Percentiles rank a stretch among this genome's conserved stretches.
Conservation (phyloP, 30 jellyfish, hydroid and myxozoan species). For the Pelagia noctiluca region DNA sequence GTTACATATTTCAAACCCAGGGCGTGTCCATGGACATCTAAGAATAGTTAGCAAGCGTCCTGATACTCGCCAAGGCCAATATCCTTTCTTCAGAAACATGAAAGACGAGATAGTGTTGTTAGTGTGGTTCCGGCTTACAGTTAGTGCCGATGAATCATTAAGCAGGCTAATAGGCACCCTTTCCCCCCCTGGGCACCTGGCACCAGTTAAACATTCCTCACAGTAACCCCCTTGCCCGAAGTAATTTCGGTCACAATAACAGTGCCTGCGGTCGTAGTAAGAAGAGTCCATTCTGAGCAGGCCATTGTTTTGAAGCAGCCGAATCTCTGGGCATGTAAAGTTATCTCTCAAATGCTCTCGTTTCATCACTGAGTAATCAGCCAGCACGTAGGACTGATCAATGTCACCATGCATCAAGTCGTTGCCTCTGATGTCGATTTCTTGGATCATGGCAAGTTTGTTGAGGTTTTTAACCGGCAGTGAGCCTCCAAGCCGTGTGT, state of each 20-base stretch:
- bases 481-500: slow-evolving; percentile 17
- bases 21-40: slow-evolving; percentile 66
- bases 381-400: slow-evolving; percentile 15
- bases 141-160: not conserved
- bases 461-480: slow-evolving; percentile 46
- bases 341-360: slow-evolving; percentile 15
- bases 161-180: not conserved
- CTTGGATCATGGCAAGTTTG: slow-evolving; percentile 40
- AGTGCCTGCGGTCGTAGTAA: slow-evolving; percentile 51
- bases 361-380: slow-evolving; percentile 29
- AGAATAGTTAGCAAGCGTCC: slow-evolving; percentile 4
- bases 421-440: slow-evolving; percentile 59
- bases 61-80: slow-evolving; percentile 55
- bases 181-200: slow-evolving; percentile 16
- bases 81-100: slow-evolving; percentile 46
- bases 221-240: slow-evolving; percentile 80
- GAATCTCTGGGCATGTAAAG: slow-evolving; percentile 58
- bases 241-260: slow-evolving; percentile 53
- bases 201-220: slow-evolving; percentile 64
- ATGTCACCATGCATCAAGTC: slow-evolving; percentile 48
- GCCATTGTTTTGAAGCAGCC: slow-evolving; percentile 46
- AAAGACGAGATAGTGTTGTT: not conserved
- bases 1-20: slow-evolving; percentile 46
- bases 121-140: no score
- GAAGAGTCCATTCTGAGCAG: slow-evolving; percentile 41